Base-by-base conservation (phyloP, 2,888 invertebrate species). In the Lypha dubia region DNA sequence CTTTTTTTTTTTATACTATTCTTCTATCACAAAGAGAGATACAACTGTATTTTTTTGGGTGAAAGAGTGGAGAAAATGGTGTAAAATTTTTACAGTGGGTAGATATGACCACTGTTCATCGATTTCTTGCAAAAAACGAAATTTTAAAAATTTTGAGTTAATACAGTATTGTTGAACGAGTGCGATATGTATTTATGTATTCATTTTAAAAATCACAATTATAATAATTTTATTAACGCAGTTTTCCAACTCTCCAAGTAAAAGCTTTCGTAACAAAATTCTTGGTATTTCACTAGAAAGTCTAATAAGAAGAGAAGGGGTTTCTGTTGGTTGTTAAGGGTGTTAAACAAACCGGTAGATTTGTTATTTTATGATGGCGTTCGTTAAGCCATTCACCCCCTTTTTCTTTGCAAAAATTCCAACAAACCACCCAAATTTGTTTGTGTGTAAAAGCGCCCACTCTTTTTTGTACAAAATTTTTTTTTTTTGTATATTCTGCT, bases 361-460 rank as follows among this genome's bases (percentile, higher is more conserved):
- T 46, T 46, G 46, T 17, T 46, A 17, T 17, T 46, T 46, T 46
- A 17, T 22, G 13, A 22, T 24, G 24, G 51, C 4, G 6, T 53
- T 53, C 49, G 17, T 28, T 49, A 17, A 17, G 17, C n/a, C n/a
- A n/a, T 32, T 32, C 67, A 49, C 20, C 15, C 44, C 17, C 11
- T 15, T 68, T 32, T 68, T 11, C 9, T 1, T 15, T 13, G n/a
- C n/a, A n/a, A n/a, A 41, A 65, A 46, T 46, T 46, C 17, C 5
- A 63, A 24, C 22, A 63, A 67, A 67, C 17, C 24, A 46, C 17
- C 41, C 17, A 44, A 44, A 44, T 7, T 15, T 8, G 17, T 13
- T 35, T 20, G 20, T 20, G 15, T 22, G 15, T 17, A 53, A 68
- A 51, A 38, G 71, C 71, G 20, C 71, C 71, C 71, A 71, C 71